Evolutionary conservation across 2,113 vertebrate genomes (phyloP), one percentile per base, ranked within the genome.

Genomic region (Toxostoma redivivum): DNA sequence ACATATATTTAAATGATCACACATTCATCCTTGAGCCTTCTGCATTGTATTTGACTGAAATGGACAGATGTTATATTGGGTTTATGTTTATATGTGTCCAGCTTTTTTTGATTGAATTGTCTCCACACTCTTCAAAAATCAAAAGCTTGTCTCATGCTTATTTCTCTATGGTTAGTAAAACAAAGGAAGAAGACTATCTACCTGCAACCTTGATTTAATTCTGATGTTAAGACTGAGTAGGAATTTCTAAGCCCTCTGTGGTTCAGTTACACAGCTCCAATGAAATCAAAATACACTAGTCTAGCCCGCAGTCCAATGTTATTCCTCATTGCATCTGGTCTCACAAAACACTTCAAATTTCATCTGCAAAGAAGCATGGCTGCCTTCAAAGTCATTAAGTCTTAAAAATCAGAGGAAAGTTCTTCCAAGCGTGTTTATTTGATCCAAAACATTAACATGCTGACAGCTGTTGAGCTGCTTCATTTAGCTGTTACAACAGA

Each of bases 341-440:
- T 50, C 47, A 28, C 7, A 19, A 70, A 85, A 83, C 70, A 73
- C 90, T 70, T 57, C 19, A 57, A 95, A 88, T 65, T 79, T 37
- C 19, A 62, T 19, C 16, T 60, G 48, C 47, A 60, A 48, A 77
- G 82, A 83, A 86, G 48, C 19, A 71, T 0, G 16, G 21, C 65
- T 23, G 61, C 80, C 47, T 77, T 91, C 67, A 38, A 76, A 78
- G 54, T 81, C 86, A 50, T 91, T 83, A 70, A 30, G 14, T 84
- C 91, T 94, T 77, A 89, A 87, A 95, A 92, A 93, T 48, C 74
- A 83, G 54, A 94, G 54, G 27, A 88, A 96, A 95, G 61, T 90
- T 96, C 71, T 97, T 97, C 88, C 82, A 88, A 96, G 93, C 90
- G 51, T 86, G 72, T 76, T 42, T 91, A 45, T 85, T 70, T 77